phyloP scores from a whole-genome alignment of 2,797 vertebrate genomes.

The Carduelis carduelis region DNA sequence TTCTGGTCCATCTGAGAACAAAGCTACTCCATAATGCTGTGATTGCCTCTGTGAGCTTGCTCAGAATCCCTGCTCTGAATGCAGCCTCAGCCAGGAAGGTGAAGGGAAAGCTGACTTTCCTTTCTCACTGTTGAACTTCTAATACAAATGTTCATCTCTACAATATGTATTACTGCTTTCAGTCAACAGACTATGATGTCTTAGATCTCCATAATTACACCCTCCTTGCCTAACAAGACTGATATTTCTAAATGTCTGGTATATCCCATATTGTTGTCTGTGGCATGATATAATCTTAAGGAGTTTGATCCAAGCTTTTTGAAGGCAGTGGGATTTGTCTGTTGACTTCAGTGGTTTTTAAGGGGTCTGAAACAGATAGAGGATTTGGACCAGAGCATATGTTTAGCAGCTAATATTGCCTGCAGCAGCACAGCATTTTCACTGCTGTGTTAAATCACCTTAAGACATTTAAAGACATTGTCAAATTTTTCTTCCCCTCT shows the following conservation, averaged over 20 bases:
- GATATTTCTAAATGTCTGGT: background rate
- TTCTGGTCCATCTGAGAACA: background rate
- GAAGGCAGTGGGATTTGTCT: background rate
- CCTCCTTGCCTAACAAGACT: background rate
- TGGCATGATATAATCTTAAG: background rate
- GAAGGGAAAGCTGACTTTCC: background rate
- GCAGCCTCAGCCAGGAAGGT: background rate
- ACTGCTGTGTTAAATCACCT: background rate
- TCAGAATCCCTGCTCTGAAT: background rate
- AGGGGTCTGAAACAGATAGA: background rate
- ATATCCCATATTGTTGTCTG: background rate
- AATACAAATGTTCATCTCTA: background rate
- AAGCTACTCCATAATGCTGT: background rate
- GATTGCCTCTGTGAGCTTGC: background rate
- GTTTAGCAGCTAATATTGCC: background rate
- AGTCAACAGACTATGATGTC: background rate
- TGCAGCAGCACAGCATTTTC: background rate
- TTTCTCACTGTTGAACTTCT: background rate
- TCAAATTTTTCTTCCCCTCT: background rate
- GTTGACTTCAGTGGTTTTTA: background rate
- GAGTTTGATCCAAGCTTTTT: background rate
- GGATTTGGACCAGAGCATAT: background rate
- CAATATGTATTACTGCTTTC: background rate
- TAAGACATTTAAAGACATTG: background rate
- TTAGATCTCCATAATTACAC: background rate